Percentiles rank a stretch among this genome's conserved stretches.
phyloP scores from a whole-genome alignment of 2,888 invertebrate species.

The Ptycholaimellus sp. region DNA sequence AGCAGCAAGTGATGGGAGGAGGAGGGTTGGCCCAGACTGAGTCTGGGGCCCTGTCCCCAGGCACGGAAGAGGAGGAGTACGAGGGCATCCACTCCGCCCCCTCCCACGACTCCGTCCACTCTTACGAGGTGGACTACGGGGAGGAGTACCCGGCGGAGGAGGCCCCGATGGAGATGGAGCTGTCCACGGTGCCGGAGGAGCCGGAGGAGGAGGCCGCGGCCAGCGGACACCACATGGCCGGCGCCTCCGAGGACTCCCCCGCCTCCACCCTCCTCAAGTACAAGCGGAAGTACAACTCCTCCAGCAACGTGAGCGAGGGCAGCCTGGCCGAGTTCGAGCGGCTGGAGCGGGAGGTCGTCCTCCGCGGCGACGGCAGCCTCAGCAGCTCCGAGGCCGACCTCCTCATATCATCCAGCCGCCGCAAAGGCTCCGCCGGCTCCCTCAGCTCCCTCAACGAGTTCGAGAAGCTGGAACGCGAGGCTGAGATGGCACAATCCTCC shows the following conservation, averaged over 20 bases:
- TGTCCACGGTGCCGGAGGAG: conserved; percentile 17
- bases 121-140: neutral
- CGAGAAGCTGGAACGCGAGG: conserved; percentile 19
- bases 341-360: conserved; percentile 16
- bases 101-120: too few species aligned
- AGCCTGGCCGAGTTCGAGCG: conserved; percentile 19
- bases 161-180: conserved; percentile 6
- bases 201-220: conserved; percentile 11
- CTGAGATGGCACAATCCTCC: conserved; percentile 12
- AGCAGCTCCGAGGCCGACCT: conserved; percentile 17
- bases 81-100: too few species aligned
- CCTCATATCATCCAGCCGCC: conserved; percentile 4
- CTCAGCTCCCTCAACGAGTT: conserved; percentile 19
- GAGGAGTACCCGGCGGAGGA: neutral
- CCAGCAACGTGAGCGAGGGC: conserved; percentile 8
- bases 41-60: too few species aligned
- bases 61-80: too few species aligned
- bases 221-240: conserved; percentile 11
- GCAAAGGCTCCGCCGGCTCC: conserved; percentile 11
- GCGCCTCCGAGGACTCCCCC: conserved; percentile 10
- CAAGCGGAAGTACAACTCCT: conserved; percentile 8
- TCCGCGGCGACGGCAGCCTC: conserved; percentile 13
- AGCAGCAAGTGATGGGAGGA: too few species aligned
- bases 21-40: too few species aligned
- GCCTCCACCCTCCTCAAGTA: conserved; percentile 11